Conservation (phyloP, 1,140 invertebrate genomes). For the Diorhabda sublineata region DNA sequence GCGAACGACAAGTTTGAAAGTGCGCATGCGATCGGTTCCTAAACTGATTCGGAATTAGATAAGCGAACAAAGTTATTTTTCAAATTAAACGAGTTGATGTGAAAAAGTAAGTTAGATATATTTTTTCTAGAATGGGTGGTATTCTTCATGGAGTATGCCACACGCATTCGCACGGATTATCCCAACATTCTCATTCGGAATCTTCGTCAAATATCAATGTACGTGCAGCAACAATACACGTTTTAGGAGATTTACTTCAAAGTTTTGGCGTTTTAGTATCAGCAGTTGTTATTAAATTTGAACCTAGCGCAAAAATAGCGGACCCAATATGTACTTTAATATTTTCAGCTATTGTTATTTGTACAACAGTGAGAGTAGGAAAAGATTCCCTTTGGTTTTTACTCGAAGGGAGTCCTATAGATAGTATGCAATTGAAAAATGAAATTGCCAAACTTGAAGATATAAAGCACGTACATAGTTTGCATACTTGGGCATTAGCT, state of each 20-base stretch:
- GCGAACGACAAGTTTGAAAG: too few species aligned
- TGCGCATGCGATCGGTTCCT: too few species aligned
- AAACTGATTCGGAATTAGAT: too few species aligned
- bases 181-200: background rate
- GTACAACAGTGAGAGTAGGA: slow-evolving; percentile 73
- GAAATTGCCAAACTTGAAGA: slow-evolving; percentile 59
- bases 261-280: slow-evolving; percentile 48
- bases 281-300: slow-evolving; percentile 43
- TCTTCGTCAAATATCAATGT: slow-evolving; percentile 75
- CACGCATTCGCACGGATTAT: slow-evolving; percentile 35
- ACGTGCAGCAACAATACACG: slow-evolving; percentile 86
- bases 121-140: slow-evolving; percentile 62
- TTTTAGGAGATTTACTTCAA: slow-evolving; percentile 87
- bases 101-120: background rate
- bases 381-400: slow-evolving; percentile 71
- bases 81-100: background rate
- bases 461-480: slow-evolving; percentile 71
- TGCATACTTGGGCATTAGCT: slow-evolving; percentile 78
- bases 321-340: slow-evolving; percentile 88
- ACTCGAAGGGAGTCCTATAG: slow-evolving; percentile 74
- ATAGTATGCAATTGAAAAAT: slow-evolving; percentile 50
- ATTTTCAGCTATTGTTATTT: slow-evolving; percentile 79
- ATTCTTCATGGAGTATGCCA: slow-evolving; percentile 65
- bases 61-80: background rate
- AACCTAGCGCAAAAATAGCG: slow-evolving; percentile 71